Evolutionary conservation across 2,888 invertebrate genomes (phyloP).

Genomic region (Cyrtodaria siliqua): DNA sequence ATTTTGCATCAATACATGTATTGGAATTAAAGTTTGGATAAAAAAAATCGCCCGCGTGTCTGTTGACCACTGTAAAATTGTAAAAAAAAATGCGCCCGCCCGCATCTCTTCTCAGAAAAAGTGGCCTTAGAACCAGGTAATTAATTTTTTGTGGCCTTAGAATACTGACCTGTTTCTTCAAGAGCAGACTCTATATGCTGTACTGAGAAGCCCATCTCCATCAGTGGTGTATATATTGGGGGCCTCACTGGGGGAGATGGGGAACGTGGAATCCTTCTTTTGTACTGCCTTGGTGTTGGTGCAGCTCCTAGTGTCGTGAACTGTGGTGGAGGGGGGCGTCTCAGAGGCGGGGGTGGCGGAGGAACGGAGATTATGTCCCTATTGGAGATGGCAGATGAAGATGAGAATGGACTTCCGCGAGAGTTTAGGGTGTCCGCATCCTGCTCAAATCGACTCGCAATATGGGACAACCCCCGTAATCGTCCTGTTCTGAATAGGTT

Average conservation of each 20-base stretch:
- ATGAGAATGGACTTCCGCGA: slow-evolving; percentile 9
- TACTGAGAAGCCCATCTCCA: slow-evolving; percentile 89
- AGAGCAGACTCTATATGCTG: slow-evolving; percentile 88
- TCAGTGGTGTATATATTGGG: slow-evolving; percentile 87
- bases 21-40: too few species aligned
- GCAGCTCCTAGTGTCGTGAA: slow-evolving; percentile 5
- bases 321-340: slow-evolving; percentile 55
- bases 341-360: slow-evolving; percentile 55
- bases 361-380: slow-evolving; percentile 50
- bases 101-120: too few species aligned
- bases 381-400: slow-evolving; percentile 14
- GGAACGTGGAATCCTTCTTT: slow-evolving; percentile 64
- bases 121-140: too few species aligned
- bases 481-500: slow-evolving; percentile 30
- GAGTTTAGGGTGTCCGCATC: slow-evolving; percentile 19
- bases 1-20: too few species aligned
- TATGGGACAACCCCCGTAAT: slow-evolving; percentile 27
- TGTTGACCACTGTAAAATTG: too few species aligned
- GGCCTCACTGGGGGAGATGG: slow-evolving; percentile 86
- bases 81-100: too few species aligned
- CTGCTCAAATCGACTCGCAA: slow-evolving; percentile 28
- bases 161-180: slow-evolving; percentile 86
- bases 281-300: slow-evolving; percentile 43
- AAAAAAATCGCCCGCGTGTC: too few species aligned
- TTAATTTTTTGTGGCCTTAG: too few species aligned